Percentiles rank a stretch among this genome's conserved stretches.
phyloP scores from a whole-genome alignment of 2,888 invertebrate species.

The Tetranychus truncatus region DNA sequence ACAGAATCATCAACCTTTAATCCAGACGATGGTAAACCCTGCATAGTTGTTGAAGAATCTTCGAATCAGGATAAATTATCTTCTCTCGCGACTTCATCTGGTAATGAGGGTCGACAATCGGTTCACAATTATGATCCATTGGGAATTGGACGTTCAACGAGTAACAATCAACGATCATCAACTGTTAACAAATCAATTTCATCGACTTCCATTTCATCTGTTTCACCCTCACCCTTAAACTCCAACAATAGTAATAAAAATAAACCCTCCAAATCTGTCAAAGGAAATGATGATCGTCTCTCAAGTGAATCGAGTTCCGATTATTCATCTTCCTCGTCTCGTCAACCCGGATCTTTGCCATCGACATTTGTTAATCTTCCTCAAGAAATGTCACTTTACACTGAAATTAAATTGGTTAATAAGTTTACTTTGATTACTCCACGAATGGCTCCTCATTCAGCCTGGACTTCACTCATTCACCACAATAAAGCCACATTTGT shows the following conservation, averaged over 20 bases:
- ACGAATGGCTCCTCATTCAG: background rate
- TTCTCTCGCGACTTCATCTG: background rate
- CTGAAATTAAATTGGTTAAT: background rate
- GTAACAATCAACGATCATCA: background rate
- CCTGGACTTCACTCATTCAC: background rate
- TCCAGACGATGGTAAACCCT: conserved; percentile 18
- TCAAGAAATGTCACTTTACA: background rate
- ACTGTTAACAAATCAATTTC: conserved; percentile 29
- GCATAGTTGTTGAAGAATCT: conserved; percentile 25
- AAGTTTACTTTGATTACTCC: background rate
- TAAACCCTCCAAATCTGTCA: background rate
- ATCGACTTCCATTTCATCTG: conserved; percentile 45
- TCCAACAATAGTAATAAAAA: background rate
- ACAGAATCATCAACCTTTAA: background rate
- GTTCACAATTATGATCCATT: background rate
- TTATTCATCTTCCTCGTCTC: background rate
- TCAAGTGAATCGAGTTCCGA: background rate
- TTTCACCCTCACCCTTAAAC: conserved; percentile 46
- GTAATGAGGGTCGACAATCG: background rate
- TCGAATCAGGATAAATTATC: background rate
- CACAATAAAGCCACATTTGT: conserved; percentile 44
- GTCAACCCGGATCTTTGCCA: background rate
- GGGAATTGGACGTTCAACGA: background rate
- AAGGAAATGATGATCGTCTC: background rate
- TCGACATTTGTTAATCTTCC: background rate